Base-by-base conservation (phyloP, 1,140 invertebrate species). In the Drepana arcuata region DNA sequence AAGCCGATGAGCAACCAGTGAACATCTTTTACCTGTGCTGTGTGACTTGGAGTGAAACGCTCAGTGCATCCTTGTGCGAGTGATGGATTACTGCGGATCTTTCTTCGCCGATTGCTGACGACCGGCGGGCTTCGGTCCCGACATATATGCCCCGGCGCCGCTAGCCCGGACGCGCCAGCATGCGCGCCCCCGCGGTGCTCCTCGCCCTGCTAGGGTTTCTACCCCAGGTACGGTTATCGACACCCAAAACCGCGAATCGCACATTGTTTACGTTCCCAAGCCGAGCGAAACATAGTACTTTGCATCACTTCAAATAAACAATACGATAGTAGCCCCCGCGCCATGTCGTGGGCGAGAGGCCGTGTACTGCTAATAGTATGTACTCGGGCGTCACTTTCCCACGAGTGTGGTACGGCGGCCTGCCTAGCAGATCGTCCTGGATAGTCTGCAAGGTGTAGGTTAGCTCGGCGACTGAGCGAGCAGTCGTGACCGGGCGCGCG, bases 171-270 rank as follows among this genome's bases (percentile, higher is more conserved):
- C 66, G 74, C 77, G 77, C 73, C 77, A 77, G 51, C 61, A 81
- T 81, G 77, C 77, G 77, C 77, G 72, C 72, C 72, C 69, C 72
- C 62, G 67, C 74, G 72, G 70, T 81, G 77, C 66, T 81, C 57
- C 41, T 81, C 61, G 77, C 77, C 77, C 77, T 81, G 63, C 65
- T 79, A 79, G 77, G 77, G 74, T 79, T 81, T 71, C 77, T 78
- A 41, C 77, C 77, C 68, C 77, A 81, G 77, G 77, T 81, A 81
- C 59, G 42, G 59, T 33, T 25, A 49, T 47, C 44, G 58, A 67
- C 51, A 57, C 44, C 47, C 7, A 38, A 71, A 72, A 69, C 66
- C 70, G 62, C 73, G 58, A 69, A 65, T 64, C 60, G 62, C 49
- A 28, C 46, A 65, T 70, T 67, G 62, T 74, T 64, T 68, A 70